Base-by-base conservation (phyloP, 2,113 vertebrate genomes). In the Pygathrix nemaeus region DNA sequence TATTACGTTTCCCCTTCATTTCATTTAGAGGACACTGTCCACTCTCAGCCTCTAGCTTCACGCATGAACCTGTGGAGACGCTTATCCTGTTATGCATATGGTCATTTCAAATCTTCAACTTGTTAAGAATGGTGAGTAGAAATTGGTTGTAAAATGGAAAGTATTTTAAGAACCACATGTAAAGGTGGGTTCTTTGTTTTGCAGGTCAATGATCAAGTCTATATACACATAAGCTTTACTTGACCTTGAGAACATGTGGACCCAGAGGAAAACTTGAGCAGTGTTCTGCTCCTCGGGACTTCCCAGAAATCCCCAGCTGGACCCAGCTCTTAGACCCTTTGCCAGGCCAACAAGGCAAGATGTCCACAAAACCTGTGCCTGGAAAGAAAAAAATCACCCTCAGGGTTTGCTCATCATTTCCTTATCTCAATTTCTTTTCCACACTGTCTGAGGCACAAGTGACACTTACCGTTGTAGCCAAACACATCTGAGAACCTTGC, bases 1-100 rank as follows among this genome's bases (percentile, higher is more conserved):
- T 95, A 95, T 94, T 96, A 91, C 8, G 23, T 78, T 93, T 96
- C 18, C 35, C 91, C 40, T 94, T 94, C 93, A 97, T 98, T 96
- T 96, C 59, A 88, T 55, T 95, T 93, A 88, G n/a, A 96, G 68
- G 76, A 45, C 38, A 94, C 35, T 93, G 57, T 88, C 50, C 25
- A 82, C 50, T 76, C 50, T 72, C 38, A 82, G 35, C 40, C 81
- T 93, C 35, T 88, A 83, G 17, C 93, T 85, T 82, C 81, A 94
- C 3, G 25, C 59, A 75, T 25, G 75, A 17, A 70, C 12, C 57
- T 81, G 5, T 88, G 50, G 72, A 95, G 57, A 85, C 17, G 80
- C 27, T 66, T 94, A 81, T 11, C 9, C 30, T 82, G 30, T 76
- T 80, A 90, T n/a, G 16, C 78, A 89, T 20, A 78, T 66, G 85